phyloP scores from a whole-genome alignment of 2,888 invertebrate genomes.

The Thalpophila matura region DNA sequence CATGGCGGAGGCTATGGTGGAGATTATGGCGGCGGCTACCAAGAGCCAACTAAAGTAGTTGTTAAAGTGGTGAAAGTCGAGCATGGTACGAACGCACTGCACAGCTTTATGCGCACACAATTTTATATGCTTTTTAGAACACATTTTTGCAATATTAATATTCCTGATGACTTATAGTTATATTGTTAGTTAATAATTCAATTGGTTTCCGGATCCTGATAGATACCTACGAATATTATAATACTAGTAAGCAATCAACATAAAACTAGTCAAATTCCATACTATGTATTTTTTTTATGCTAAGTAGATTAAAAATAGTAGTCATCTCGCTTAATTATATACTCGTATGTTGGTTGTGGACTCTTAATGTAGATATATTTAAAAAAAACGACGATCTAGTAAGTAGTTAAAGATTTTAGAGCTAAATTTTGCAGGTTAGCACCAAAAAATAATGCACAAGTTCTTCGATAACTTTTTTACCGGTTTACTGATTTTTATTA shows the following conservation, averaged over 20 bases:
- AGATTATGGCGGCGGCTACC: constrained; percentile 64
- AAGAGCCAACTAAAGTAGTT: constrained; percentile 73
- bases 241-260: too few relatives aligned
- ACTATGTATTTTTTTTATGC: neutral
- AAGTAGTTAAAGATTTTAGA: neutral
- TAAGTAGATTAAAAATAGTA: neutral
- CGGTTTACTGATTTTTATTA: constrained; percentile 9
- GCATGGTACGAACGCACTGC: constrained; percentile 64
- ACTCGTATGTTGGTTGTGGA: neutral
- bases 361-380: neutral
- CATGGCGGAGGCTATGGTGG: constrained; percentile 59
- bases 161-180: neutral
- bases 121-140: constrained; percentile 25
- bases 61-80: constrained; percentile 78
- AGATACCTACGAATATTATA: neutral
- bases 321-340: neutral
- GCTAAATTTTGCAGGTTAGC: neutral
- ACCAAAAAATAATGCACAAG: too few relatives aligned
- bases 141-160: constrained; percentile 12
- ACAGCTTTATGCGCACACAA: constrained; percentile 52
- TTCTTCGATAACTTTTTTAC: neutral
- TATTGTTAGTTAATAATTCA: constrained; percentile 1
- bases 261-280: neutral
- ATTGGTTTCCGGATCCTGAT: neutral
- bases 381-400: too few relatives aligned